Evolutionary conservation across 2,113 vertebrate genomes (phyloP), one percentile per base, ranked within the genome.

Genomic region (Sarotherodon lohbergeri): DNA sequence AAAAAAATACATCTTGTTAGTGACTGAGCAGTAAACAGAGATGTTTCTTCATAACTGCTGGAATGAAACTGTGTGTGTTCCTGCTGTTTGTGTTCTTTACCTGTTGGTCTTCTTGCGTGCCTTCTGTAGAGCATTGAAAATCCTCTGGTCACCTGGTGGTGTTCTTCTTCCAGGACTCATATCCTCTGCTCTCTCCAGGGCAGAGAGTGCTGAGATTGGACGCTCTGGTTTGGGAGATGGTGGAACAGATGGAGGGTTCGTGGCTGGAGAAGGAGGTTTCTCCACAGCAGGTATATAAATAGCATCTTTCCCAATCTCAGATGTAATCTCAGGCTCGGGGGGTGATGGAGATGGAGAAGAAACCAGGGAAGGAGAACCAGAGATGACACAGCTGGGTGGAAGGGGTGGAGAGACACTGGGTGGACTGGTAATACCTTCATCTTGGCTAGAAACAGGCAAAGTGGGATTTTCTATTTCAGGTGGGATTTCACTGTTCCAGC

Each of bases 91-190:
- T 24, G 22, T 16, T 32, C n/a, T 79, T 89, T 80, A 96, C 94
- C 92, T 92, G 82, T 9, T 4, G 4, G 19, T 6, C 93, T 96
- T 96, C 79, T 5, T 95, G 66, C 93, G 94, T 2, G 95, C 93
- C 52, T 95, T 96, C 87, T 96, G 93, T 83, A 97, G 91, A 61
- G 95, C 93, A 1, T 52, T 93, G 17, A 96, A 78, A 46, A 97
- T 85, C 79, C 96, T 94, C 19, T 66, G 90, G 88, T 97, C 96
- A 41, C 46, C 76, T 0, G 90, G 16, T 16, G 83, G 2, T 5
- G 43, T 87, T 88, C 3, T 91, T 48, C 88, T 96, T 22, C 43
- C 90, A 0, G 89, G 83, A 66, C 5, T 80, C 91, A 88, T 92
- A 80, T 95, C 95, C 82, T 93, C 95, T 1, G 94, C 95, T 81